Evolutionary conservation across 2,888 invertebrate species (phyloP), one percentile per base, ranked within the genome.

Genomic region (Meteorus cinctellus): DNA sequence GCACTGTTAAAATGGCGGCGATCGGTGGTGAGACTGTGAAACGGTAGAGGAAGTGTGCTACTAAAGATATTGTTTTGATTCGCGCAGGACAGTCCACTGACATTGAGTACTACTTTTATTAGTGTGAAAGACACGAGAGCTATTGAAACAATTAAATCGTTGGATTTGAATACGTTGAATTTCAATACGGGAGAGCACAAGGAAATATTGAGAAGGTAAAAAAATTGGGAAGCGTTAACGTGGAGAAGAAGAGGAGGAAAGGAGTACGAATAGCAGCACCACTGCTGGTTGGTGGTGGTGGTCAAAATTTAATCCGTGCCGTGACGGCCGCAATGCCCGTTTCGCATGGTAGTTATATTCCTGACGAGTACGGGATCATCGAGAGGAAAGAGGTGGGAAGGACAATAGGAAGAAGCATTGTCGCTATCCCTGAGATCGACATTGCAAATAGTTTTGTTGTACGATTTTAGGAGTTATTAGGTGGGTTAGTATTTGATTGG

Each of bases 1-100:
- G 71, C 75, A 80, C 77, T 73, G 77, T 78, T 86, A 89, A 89
- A 88, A 89, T 89, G 88, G 89, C 89, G 89, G 82, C 86, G 85
- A 84, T 86, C 85, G 84, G 84, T 82, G 83, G 84, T 83, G 81
- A 79, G 84, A 84, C 83, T 84, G 81, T 84, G 81, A 78, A 79
- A 81, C 82, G 80, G 75, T 78, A 60, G 29, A 36, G 41, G 59
- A 59, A 36, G 60, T 59, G 60, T 27, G 29, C 45, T 27, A 67
- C 29, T 63, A 70, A 75, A 75, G 71, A 71, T 36, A 62, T 71
- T 75, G 75, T 75, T 71, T 71, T 60, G 66, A 55, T 65, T 67
- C 66, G 67, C 41, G 72, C 16, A 48, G 36, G 36, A 41, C 19
- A 34, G 29, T 59, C 36, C 16, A 62, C 31, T 29, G 62, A 62